Conservation (phyloP, 2,113 vertebrate genomes). For the Glaucomys volans region DNA sequence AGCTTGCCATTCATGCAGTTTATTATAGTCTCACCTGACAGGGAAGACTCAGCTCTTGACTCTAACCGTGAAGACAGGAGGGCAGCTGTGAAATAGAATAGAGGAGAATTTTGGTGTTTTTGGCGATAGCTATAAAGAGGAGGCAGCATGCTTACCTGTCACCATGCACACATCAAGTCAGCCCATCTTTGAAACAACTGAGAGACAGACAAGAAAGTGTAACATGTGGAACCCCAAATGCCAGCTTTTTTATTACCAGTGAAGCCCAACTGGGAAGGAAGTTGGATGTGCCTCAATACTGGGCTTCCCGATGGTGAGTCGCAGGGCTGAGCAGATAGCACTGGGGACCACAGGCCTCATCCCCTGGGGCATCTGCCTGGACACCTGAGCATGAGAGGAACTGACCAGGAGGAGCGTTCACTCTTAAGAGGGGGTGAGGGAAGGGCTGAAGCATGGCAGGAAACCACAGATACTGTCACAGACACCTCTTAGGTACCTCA, state of each 20-base stretch:
- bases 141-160: background rate
- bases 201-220: background rate
- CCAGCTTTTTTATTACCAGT: background rate
- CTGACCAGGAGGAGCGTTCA: rapidly evolving
- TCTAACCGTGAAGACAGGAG: background rate
- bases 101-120: background rate
- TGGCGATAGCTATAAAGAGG: background rate
- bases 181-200: background rate
- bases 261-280: too few species aligned
- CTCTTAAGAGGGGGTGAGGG: background rate
- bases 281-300: rapidly evolving
- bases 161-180: too few species aligned
- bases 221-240: background rate
- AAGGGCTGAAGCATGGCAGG: background rate
- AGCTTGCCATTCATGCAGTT: background rate
- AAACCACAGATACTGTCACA: too few species aligned
- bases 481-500: background rate
- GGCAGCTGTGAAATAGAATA: background rate
- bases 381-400: rapidly evolving
- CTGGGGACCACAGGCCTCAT: background rate
- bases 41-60: background rate
- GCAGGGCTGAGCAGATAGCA: background rate
- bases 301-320: background rate
- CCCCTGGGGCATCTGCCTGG: rapidly evolving
- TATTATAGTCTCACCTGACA: too few species aligned